Evolutionary conservation across 2,113 vertebrate genomes (phyloP).

Genomic region (Eolophus roseicapilla): DNA sequence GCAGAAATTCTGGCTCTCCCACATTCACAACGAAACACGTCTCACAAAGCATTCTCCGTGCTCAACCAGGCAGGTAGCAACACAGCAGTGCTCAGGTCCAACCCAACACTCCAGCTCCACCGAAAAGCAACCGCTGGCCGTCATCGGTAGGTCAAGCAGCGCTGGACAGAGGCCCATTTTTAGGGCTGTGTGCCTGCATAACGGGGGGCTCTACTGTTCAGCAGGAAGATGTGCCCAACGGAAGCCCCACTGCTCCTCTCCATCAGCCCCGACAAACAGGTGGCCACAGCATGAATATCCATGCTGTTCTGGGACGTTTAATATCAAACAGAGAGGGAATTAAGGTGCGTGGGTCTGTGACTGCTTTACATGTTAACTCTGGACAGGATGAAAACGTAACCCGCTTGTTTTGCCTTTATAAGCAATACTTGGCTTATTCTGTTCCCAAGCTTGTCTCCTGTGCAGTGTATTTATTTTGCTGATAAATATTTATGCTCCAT

Average conservation of each 20-base stretch:
- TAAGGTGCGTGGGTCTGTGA: not conserved
- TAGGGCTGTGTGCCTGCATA: not conserved
- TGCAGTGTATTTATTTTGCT: conserved; percentile 49
- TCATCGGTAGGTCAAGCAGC: not conserved
- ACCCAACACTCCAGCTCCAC: not conserved
- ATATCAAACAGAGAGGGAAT: not conserved
- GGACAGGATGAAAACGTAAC: not conserved
- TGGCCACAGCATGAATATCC: rapidly evolving
- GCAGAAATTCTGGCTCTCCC: not conserved
- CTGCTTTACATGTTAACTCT: not conserved
- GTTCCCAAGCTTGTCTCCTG: conserved; percentile 9
- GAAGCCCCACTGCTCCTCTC: not conserved
- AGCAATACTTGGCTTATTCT: conserved; percentile 17
- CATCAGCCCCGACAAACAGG: not conserved
- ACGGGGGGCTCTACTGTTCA: rapidly evolving
- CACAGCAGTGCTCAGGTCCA: not conserved
- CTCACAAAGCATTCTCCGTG: not conserved
- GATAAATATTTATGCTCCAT: conserved; percentile 59
- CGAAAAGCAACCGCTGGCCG: not conserved
- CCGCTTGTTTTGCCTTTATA: not conserved
- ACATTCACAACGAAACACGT: rapidly evolving
- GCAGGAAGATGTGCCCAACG: not conserved
- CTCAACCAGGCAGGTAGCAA: not conserved
- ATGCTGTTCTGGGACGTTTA: not conserved
- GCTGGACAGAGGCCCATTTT: not conserved